phyloP scores from a whole-genome alignment of 2,888 invertebrate species.

The Acleris emargana region DNA sequence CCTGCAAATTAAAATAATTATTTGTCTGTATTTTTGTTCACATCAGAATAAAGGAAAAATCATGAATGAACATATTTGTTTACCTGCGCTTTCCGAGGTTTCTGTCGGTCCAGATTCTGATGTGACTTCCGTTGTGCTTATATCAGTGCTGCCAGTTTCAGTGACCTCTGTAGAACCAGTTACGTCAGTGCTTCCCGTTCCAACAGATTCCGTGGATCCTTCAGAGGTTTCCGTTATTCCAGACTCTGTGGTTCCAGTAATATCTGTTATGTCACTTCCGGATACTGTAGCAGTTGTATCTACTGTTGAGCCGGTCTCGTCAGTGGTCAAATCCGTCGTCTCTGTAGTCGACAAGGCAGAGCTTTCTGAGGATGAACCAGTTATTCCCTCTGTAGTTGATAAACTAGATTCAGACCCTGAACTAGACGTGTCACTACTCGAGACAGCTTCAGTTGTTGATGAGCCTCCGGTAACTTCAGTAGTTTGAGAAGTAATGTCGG shows the following conservation, averaged over 20 bases:
- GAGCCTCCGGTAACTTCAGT: constrained; percentile 17
- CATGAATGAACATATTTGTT: no score
- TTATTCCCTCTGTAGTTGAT: no score
- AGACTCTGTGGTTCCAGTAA: background rate
- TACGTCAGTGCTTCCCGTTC: constrained; percentile 30
- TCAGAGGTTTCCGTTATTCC: constrained; percentile 34
- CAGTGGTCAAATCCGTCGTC: background rate
- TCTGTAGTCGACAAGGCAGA: background rate
- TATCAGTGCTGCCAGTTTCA: constrained; percentile 36
- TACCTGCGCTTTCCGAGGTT: constrained; percentile 26
- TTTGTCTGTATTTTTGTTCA: background rate
- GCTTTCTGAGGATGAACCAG: no score
- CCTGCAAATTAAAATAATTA: background rate
- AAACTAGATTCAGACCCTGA: background rate
- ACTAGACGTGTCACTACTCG: constrained; percentile 15
- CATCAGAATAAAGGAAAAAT: background rate
- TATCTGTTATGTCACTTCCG: background rate
- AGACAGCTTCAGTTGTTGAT: constrained; percentile 31
- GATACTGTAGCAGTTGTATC: background rate
- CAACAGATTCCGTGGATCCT: constrained; percentile 37
- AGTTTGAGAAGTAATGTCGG: constrained; percentile 18
- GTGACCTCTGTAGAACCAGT: constrained; percentile 32
- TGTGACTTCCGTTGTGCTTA: constrained; percentile 33
- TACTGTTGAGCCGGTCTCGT: background rate
- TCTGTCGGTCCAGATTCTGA: constrained; percentile 19